These are phyloP conservation scores for Prunella himalayana DNA, from an alignment of 2,113 vertebrate genomes.

Conservation along the genomic window DNA sequence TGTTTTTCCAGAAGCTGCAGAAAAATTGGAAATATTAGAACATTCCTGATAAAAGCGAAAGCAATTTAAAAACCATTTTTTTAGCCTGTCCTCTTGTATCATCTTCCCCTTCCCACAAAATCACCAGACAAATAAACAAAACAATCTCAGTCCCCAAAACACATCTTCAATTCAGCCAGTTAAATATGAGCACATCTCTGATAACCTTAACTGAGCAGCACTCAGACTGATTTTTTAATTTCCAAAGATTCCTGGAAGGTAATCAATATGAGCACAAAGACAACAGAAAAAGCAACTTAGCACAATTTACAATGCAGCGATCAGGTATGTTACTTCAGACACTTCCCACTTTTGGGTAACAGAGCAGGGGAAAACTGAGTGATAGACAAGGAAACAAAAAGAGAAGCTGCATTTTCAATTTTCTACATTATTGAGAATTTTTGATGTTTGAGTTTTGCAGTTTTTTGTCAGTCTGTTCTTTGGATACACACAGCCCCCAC, in stretches of 20 bases:
- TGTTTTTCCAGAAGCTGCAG: slow-evolving; percentile 90
- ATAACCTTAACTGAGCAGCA: background rate
- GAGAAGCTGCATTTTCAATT: background rate
- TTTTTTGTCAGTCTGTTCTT: background rate
- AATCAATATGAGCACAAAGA: background rate
- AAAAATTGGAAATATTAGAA: background rate
- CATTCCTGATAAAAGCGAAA: background rate
- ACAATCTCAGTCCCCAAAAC: background rate
- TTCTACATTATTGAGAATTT: background rate
- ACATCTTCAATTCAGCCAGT: background rate
- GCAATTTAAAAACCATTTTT: background rate
- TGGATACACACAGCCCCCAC: background rate
- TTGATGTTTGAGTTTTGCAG: accelerated
- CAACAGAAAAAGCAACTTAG: background rate
- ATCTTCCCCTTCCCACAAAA: background rate
- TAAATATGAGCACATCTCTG: background rate
- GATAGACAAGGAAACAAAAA: background rate
- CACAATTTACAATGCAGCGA: accelerated
- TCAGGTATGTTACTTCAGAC: background rate
- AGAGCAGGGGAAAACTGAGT: accelerated
- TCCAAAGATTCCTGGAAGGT: background rate
- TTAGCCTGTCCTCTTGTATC: background rate
- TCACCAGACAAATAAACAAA: background rate
- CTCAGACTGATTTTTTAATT: background rate
- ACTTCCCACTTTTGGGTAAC: background rate